Evolutionary conservation across 64 coral and sea anemone species (phyloP), one percentile per base, ranked within the genome.

Genomic region (Platygyra sinensis): DNA sequence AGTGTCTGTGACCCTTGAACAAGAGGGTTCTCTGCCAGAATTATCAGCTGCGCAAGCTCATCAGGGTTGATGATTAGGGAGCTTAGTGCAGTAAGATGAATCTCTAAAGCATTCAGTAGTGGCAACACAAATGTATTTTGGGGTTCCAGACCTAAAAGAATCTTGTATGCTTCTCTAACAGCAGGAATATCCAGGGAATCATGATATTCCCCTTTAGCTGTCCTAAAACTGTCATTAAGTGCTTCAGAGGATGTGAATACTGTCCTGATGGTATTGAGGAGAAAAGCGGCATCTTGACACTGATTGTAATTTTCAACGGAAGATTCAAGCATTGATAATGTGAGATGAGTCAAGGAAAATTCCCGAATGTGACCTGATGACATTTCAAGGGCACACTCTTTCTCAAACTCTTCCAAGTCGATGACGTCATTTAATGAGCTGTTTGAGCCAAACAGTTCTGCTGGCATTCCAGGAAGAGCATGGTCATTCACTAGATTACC

Each of bases 341-440:
- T 99, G 4, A 99, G 83, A 75, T 99, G 97, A 33, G 97, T 99
- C 27, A 99, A 62, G n/a, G 97, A 99, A 57, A 99, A 95, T 62
- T 99, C 97, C 42, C 95, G 90, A 80, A 98, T 91, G 33, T 93
- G 72, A 36, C 91, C 84, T 52, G 91, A 93, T n/a, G 96, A 99
- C 97, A 99, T 96, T 61, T 99, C 97, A 57, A 99, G 73, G 15
- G 94, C 97, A 89, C 97, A 99, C 86, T 99, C 87, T 51, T 93
- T 93, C 74, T 99, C 97, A 94, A 99, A 99, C 71, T 91, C 88
- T 69, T 96, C 97, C 60, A 99, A 87, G 69, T 88, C 85, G 80
- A 89, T 72, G n/a, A 91, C 13, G 31, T 96, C 94, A 82, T 94
- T 94, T 32, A 94, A 30, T 7, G 95, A 97, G n/a, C 76, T 88